A percentile compares a stretch with the other conserved stretches of the same genome.
phyloP scores from a whole-genome alignment of 35 echinoderm and acorn worm genomes.

The Diadema setosum region DNA sequence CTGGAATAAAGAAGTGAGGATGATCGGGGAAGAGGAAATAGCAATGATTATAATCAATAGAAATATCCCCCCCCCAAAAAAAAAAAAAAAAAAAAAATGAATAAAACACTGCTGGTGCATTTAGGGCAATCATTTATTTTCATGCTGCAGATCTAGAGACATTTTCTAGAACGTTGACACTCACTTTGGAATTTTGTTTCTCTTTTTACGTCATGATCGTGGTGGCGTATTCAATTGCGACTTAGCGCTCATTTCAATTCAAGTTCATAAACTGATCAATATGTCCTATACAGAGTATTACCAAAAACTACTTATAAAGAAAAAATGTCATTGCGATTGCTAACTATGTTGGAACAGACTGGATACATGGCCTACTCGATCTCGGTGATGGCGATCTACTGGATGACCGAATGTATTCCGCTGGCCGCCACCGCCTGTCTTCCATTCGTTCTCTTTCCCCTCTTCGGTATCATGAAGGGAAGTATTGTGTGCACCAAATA shows the following conservation, averaged over 20 bases:
- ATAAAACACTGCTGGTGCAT: too few species aligned
- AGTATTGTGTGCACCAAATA: slow-evolving; percentile 69
- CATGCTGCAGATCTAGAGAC: too few species aligned
- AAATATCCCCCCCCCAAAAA: too few species aligned
- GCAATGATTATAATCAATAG: too few species aligned
- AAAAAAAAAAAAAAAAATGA: too few species aligned
- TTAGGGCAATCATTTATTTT: too few species aligned
- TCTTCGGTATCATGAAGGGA: slow-evolving; percentile 68
- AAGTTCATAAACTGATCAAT: background rate
- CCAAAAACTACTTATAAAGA: background rate
- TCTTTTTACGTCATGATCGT: background rate
- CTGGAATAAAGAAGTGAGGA: too few species aligned
- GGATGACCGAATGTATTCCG: slow-evolving; percentile 78
- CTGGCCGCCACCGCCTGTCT: slow-evolving; percentile 83
- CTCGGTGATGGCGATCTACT: slow-evolving; percentile 79
- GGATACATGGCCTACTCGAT: slow-evolving; percentile 77
- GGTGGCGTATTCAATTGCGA: background rate
- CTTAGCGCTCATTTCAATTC: background rate
- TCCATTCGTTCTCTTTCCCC: slow-evolving; percentile 80
- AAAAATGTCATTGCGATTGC: background rate
- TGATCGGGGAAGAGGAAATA: too few species aligned
- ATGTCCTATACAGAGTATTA: background rate
- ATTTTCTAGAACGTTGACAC: background rate
- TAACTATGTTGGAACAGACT: slow-evolving; percentile 35
- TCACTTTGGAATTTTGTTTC: background rate